Base-by-base conservation (phyloP, 2,888 invertebrate genomes). In the Brachypalpus laphriformis region DNA sequence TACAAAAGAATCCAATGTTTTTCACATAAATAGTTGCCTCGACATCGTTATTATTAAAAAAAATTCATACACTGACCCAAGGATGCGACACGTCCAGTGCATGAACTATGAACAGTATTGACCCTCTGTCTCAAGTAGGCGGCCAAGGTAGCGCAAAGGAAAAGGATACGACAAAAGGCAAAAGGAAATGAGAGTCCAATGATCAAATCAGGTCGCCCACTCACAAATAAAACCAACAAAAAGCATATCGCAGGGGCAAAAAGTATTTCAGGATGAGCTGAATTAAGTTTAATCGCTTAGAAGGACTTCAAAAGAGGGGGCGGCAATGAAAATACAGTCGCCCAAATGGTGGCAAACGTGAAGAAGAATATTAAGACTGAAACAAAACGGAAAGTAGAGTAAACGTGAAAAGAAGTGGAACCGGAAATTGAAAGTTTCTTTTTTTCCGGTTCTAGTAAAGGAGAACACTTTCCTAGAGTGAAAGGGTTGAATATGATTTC, bases 231-330 rank as follows among this genome's bases (percentile, higher is more conserved):
- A 28, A 71, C n/a, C n/a, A 71, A 59, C 47, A 16, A 14, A 18
- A 75, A 47, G 34, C 8, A 70, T 81, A 40, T n/a, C 25, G 8
- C 56, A 31, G 47, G 31, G 31, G 42, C n/a, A 6, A 40, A 61
- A 51, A 47, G 25, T 34, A 16, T 40, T 57, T 42, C 34, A 68
- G 56, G 74, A 74, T 70, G 42, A 57, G 37, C 42, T 76, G 76
- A 56, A 82, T 82, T 66, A 71, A 71, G 76, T 76, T 66, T 82
- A 82, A 82, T 76, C 82, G 71, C 71, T 76, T 76, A 65, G 65
- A 82, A 71, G 37, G 65, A 61, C 65, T 82, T 76, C 76, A 76
- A 76, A 59, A 56, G 70, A 59, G 34, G 42, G 37, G n/a, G 20
- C 14, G 16, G 11, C 22, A 18, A 18, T 14, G n/a, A 2, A n/a